phyloP scores from a whole-genome alignment of 2,888 invertebrate species.

The Lycaena phlaeas region DNA sequence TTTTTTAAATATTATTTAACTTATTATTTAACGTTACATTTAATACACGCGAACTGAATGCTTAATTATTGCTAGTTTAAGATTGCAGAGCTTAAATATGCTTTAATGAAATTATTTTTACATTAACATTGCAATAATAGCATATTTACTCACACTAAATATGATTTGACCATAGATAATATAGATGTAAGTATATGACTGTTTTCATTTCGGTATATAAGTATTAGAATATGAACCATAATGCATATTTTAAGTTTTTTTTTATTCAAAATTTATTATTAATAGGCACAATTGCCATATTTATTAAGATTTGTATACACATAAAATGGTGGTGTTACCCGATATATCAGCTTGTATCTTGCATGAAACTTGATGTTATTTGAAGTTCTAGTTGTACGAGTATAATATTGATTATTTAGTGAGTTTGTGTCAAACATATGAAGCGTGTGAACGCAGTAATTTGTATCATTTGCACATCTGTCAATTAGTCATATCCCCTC shows the following conservation, averaged over 20 bases:
- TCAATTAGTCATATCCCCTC: background rate
- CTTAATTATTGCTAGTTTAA: slow-evolving; percentile 42
- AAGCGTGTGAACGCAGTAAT: background rate
- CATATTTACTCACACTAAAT: background rate
- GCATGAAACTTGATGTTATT: background rate
- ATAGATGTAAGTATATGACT: slow-evolving; percentile 5
- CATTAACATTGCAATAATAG: slow-evolving; percentile 3
- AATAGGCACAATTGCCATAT: background rate
- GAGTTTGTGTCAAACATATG: slow-evolving; percentile 2
- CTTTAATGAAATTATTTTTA: slow-evolving; percentile 34
- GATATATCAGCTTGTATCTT: background rate
- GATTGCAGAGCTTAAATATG: slow-evolving; percentile 51
- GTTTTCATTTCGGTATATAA: background rate
- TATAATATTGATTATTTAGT: slow-evolving; percentile 1
- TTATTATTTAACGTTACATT: slow-evolving; percentile 4
- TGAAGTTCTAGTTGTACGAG: background rate
- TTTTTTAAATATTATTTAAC: slow-evolving; percentile 26
- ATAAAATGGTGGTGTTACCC: background rate
- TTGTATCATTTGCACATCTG: background rate
- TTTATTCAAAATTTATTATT: background rate
- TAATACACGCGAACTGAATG: slow-evolving; percentile 7
- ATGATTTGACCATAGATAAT: slow-evolving; percentile 3
- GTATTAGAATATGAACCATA: background rate
- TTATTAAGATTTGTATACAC: background rate
- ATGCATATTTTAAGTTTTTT: background rate